phyloP scores from a whole-genome alignment of 2,797 vertebrate genomes.

The Tolypeutes matacus region DNA sequence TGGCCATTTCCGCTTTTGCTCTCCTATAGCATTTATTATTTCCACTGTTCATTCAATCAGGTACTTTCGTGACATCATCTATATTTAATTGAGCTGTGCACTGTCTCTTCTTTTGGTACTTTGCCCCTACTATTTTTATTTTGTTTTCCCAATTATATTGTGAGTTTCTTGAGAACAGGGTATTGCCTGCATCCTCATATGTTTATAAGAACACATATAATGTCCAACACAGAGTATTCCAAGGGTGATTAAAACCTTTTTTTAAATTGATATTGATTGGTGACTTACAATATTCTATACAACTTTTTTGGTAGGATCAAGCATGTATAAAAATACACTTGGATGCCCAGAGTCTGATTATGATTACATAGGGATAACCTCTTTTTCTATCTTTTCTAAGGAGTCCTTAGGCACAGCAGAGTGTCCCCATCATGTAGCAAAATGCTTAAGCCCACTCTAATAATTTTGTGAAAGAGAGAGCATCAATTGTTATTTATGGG shows the following conservation, averaged over 20 bases:
- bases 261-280: neutral
- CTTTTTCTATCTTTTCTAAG: neutral
- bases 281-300: neutral
- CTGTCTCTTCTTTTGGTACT: neutral
- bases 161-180: neutral
- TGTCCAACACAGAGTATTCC: neutral
- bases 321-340: neutral
- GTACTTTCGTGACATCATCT: neutral
- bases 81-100: neutral
- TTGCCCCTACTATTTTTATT: neutral
- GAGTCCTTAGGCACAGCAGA: neutral
- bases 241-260: neutral
- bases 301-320: neutral
- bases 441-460: neutral
- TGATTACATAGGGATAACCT: neutral
- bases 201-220: neutral
- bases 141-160: neutral
- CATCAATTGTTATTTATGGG: neutral
- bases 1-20: neutral
- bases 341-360: neutral
- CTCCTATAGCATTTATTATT: neutral
- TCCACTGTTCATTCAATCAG: neutral
- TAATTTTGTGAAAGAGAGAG: neutral
- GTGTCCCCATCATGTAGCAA: neutral
- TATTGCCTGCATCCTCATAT: neutral